A percentile compares a stretch with the other conserved stretches of the same genome.
Evolutionary conservation across 2,888 invertebrate genomes (phyloP).

Genomic region (Andrena haemorrhoa): DNA sequence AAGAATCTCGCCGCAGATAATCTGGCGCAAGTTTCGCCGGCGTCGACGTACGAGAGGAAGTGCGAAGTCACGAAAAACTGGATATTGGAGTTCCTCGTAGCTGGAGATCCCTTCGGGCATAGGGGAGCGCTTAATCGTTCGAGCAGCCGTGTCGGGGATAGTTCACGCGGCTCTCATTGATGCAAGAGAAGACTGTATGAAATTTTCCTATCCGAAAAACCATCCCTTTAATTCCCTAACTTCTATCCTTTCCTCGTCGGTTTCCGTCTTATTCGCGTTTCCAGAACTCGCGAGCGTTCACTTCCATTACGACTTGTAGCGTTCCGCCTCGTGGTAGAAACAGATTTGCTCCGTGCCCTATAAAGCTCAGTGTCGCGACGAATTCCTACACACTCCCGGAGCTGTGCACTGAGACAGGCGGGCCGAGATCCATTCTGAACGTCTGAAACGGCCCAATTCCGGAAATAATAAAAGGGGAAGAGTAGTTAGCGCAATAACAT

Average conservation of each 20-base stretch:
- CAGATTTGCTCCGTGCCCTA: too few relatives aligned
- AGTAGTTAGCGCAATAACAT: neutral
- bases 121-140: neutral
- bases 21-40: constrained; percentile 8
- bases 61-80: constrained; percentile 21
- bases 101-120: neutral
- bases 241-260: neutral
- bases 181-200: neutral
- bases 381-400: too few relatives aligned
- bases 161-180: neutral
- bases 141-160: neutral
- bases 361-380: too few relatives aligned
- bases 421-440: too few relatives aligned
- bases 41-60: constrained; percentile 28
- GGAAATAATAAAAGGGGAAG: neutral
- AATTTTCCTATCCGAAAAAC: neutral
- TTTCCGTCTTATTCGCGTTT: too few relatives aligned
- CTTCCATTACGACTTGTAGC: too few relatives aligned
- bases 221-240: neutral
- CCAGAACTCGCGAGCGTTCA: too few relatives aligned
- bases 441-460: neutral
- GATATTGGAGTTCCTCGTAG: neutral
- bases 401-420: too few relatives aligned
- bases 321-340: too few relatives aligned
- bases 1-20: constrained; percentile 25